phyloP scores from a whole-genome alignment of 2,113 vertebrate species.

The Entomyzon cyanotis region DNA sequence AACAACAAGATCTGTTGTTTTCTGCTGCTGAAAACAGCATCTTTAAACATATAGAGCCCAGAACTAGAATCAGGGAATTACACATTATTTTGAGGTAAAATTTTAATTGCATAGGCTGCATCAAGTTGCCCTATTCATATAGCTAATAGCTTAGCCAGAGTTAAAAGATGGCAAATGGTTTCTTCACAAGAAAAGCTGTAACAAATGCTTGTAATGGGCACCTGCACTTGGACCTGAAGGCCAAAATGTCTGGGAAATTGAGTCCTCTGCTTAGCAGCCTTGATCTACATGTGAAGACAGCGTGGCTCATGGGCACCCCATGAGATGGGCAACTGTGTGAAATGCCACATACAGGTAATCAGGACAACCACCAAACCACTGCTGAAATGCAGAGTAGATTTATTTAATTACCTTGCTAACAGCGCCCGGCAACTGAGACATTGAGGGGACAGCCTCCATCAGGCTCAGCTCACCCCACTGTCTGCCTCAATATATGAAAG shows the following conservation, averaged over 20 bases:
- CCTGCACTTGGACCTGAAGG: neutral
- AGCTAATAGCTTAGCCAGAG: neutral
- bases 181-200: neutral
- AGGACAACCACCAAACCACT: neutral
- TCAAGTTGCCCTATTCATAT: neutral
- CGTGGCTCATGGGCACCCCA: accelerated
- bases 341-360: neutral
- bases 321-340: accelerated
- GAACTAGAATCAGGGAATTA: neutral
- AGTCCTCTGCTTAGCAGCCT: neutral
- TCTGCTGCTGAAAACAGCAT: neutral
- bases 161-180: neutral
- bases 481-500: neutral
- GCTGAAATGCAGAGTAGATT: neutral
- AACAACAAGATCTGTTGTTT: neutral
- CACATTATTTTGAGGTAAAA: neutral
- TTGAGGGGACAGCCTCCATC: accelerated
- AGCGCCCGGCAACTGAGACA: neutral
- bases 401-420: neutral
- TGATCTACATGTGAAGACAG: neutral
- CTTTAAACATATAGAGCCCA: neutral
- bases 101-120: neutral
- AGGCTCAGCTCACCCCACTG: neutral
- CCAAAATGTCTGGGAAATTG: neutral
- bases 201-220: neutral